Evolutionary conservation across 2,888 invertebrate genomes (phyloP), one percentile per base, ranked within the genome.

Genomic region (Pomacea canaliculata): DNA sequence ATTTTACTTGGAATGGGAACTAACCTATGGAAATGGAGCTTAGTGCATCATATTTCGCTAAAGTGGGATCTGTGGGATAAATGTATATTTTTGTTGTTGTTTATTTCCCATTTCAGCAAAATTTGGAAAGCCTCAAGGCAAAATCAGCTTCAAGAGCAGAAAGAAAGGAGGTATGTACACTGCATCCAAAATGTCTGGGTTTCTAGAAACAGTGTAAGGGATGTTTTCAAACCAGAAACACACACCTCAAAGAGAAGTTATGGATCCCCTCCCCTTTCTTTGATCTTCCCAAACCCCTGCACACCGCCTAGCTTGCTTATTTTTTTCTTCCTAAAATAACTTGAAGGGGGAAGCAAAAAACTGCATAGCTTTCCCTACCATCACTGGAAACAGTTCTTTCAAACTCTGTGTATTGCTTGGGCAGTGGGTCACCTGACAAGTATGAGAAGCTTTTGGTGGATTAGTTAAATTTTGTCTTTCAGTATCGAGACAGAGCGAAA

Each of bases 401-500:
- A 23, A 65, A 65, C 65, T 65, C 37, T 37, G 13, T 37, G 19
- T 65, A 65, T 65, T 65, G 65, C 65, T 49, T 18, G 19, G n/a
- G 46, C 23, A 49, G 18, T 27, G 18, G 16, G 19, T 70, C 56
- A 3, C 56, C 23, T 51, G 51, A 56, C 51, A 10, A 56, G 51
- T 56, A 56, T 56, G 51, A 56, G 51, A 56, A 56, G 51, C 51
- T 4, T 69, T 60, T 74, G 49, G 73, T 67, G 67, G 73, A 74
- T 66, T 51, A 67, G 73, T 69, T 60, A 67, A 74, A 67, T 74
- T 70, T 68, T 76, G 65, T 69, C 59, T 79, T 79, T 27, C 86
- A 91, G 84, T 99, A 99, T 90, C 93, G 99, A 78, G 99, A 99
- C 91, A 93, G 99, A 66, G 99, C 99, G 1, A 98, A 98, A 85